Evolutionary conservation across 2,113 vertebrate species (phyloP), one percentile per base, ranked within the genome.

Genomic region (Petaurus breviceps): DNA sequence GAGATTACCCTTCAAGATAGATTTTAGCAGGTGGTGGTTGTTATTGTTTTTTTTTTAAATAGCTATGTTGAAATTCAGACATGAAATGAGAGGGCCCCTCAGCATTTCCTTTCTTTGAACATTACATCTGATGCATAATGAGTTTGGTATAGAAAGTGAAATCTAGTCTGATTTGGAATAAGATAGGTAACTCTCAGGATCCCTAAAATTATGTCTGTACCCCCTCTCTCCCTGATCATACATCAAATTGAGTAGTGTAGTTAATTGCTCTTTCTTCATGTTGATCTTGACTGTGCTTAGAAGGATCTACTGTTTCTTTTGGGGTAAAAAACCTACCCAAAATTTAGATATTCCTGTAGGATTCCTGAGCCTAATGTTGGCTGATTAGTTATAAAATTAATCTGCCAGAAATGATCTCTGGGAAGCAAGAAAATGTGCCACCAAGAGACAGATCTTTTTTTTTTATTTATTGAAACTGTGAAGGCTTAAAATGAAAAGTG

Each of bases 331-430:
- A 43, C 9, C 0, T 90, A 92, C 7, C 46, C 47, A 50, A 19
- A 25, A 3, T 57, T 95, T 0, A 0, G 52, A 90, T 0, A 0
- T 50, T 95, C 89, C 93, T 93, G 49, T 0, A 0, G 54, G 55
- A 94, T 55, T 97, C 37, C 49, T 93, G 90, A 7, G 50, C 93
- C 89, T 95, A 52, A 61, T 61, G 0, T 91, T 95, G 37, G 53
- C 25, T 90, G 49, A 23, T 94, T 97, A 49, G 96, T 98, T 24
- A 47, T 97, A 89, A 95, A 94, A 90, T 94, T 90, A 96, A 57
- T n/a, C 92, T 95, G 0, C 0, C 37, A 95, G 89, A 90, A 90
- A 90, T 50, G n/a, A 77, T 77, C 68, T n/a, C 68, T 77, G 37
- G 68, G n/a, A 77, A 77, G 37, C 14, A 77, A 77, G 31, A n/a